These are phyloP conservation scores for Salvator merianae DNA, from an alignment of 2,113 vertebrate genomes.

Conservation along the genomic window DNA sequence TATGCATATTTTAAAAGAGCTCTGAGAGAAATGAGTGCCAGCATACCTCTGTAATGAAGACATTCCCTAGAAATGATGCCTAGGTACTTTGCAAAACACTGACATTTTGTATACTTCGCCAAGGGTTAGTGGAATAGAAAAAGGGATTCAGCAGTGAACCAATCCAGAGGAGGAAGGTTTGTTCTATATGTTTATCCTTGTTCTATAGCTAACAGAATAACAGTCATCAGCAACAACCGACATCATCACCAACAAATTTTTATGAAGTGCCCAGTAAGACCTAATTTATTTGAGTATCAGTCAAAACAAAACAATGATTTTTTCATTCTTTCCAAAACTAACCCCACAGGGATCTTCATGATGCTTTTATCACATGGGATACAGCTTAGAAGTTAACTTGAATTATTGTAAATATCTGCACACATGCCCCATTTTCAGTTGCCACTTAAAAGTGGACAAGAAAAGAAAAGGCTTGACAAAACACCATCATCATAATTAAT, in stretches of 20 bases:
- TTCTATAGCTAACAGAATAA: neutral
- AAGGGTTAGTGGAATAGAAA: neutral
- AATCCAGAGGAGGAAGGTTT: no score
- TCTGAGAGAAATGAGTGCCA: neutral
- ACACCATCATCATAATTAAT: conserved; percentile 76
- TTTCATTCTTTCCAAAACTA: conserved; percentile 12
- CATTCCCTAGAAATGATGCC: neutral
- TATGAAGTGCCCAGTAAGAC: neutral
- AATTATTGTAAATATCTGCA: conserved; percentile 46
- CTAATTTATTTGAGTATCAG: neutral
- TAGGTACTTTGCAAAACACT: neutral
- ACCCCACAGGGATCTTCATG: neutral
- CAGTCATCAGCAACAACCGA: neutral
- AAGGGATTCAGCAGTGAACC: no score
- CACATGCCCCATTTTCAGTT: conserved; percentile 9
- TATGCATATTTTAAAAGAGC: neutral
- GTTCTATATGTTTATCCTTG: neutral
- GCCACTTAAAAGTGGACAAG: conserved; percentile 40
- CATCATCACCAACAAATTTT: neutral
- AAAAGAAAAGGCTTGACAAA: conserved; percentile 52
- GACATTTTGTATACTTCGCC: neutral
- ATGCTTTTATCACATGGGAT: neutral
- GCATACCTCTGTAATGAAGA: neutral
- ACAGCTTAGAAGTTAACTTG: conserved; percentile 38
- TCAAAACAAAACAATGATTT: neutral